Evolutionary conservation across 2,888 invertebrate genomes (phyloP), one percentile per base, ranked within the genome.

Genomic region (Chaitophorus viminalis): DNA sequence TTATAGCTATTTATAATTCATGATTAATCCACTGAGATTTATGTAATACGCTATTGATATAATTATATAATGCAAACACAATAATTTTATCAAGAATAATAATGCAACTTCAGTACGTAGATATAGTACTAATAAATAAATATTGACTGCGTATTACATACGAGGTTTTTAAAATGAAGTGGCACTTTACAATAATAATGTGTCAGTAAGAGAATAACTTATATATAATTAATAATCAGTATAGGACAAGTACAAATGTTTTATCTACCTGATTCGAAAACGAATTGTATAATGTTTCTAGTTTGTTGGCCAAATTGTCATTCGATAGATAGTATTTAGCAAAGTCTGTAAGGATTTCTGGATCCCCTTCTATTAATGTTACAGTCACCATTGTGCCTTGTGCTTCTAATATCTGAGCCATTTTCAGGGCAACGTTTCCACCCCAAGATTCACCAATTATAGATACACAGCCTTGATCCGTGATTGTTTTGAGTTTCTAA

Each of bases 391-490:
- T 14, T 0, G 85, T 87, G 2, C 90, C 90, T 21, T 65, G 88
- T 0, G 54, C 46, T 81, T 90, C 90, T 70, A 93, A 90, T 90
- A 92, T 92, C 21, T 92, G 90, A 33, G 93, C 93, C 91, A 94
- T 93, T 91, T 94, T 94, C 89, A 93, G 92, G 4, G 93, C 93
- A 75, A 94, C 92, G 83, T 92, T 91, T 21, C 93, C 93, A 77
- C 94, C 94, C 90, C 93, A 94, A 2, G 94, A 94, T 90, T 94
- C 94, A 8, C 94, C 94, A 82, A 93, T 91, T 39, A 94, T 90
- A 85, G 84, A 78, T 0, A 86, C 70, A 11, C 18, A 68, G 2
- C 39, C 36, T 8, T n/a, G 36, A 17, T 72, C 9, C 4, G 54
- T 11, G 1, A 86, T 86, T 3, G 4, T 29, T 39, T 21, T 74